phyloP scores from a whole-genome alignment of 2,113 vertebrate genomes.

The Alligator mississippiensis region DNA sequence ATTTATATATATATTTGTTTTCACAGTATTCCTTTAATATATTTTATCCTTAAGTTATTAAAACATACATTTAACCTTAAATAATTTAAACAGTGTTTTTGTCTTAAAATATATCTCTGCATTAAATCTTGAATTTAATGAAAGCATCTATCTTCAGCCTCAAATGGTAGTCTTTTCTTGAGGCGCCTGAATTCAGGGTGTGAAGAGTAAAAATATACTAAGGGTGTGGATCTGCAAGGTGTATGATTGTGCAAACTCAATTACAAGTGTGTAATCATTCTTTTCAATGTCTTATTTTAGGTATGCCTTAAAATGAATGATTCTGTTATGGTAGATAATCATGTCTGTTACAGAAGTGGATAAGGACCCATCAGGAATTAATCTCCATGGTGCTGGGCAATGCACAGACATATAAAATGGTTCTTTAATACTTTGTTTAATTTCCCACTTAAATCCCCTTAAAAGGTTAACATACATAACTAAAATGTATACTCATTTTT shows the following conservation, averaged over 20 bases:
- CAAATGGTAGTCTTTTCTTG: background rate
- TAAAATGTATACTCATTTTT: background rate
- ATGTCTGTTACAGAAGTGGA: background rate
- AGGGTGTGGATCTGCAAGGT: background rate
- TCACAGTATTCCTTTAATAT: background rate
- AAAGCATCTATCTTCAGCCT: background rate
- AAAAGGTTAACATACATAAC: background rate
- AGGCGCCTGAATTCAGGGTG: background rate
- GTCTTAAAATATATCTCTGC: background rate
- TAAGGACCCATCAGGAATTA: background rate
- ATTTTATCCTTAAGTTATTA: background rate
- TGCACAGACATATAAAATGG: background rate
- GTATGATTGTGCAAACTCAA: background rate
- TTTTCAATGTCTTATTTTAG: background rate
- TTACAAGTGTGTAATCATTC: background rate
- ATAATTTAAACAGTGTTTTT: background rate
- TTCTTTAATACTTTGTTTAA: background rate
- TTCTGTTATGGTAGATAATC: background rate
- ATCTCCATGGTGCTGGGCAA: fast-evolving
- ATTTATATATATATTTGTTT: background rate
- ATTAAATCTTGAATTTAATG: background rate
- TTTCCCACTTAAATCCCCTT: background rate
- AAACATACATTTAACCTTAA: background rate
- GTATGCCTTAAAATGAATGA: fast-evolving
- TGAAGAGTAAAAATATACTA: background rate